phyloP scores from a whole-genome alignment of 2,888 invertebrate genomes.

The Lasioglossum leucozonium region DNA sequence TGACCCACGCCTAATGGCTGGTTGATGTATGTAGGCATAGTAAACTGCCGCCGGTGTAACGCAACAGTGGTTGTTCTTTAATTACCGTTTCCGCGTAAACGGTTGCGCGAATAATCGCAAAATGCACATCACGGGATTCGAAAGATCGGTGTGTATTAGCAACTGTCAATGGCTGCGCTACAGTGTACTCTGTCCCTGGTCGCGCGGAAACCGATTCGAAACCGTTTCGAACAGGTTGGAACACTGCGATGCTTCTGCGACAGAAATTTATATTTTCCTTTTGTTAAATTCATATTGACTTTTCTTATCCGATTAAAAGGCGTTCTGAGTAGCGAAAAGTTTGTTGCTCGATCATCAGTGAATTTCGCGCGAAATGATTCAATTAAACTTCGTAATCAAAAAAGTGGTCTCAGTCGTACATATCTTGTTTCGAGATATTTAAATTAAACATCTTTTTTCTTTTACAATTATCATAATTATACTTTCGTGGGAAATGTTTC shows the following conservation, averaged over 20 bases:
- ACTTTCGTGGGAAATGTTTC: too few relatives aligned
- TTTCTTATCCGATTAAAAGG: background rate
- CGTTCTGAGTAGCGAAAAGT: background rate
- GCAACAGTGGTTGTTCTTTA: background rate
- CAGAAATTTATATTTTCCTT: background rate
- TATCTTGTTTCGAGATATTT: too few relatives aligned
- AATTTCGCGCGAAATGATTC: background rate
- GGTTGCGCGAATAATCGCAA: background rate
- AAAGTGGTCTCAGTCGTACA: too few relatives aligned
- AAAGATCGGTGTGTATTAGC: background rate
- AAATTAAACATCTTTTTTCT: too few relatives aligned
- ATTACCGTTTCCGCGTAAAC: background rate
- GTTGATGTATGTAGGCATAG: background rate
- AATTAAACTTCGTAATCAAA: background rate
- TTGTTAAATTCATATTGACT: background rate
- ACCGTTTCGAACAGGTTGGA: background rate
- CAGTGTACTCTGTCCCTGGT: background rate
- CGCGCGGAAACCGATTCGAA: background rate
- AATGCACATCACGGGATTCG: background rate
- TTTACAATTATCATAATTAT: too few relatives aligned
- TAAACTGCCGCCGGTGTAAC: constrained; percentile 5
- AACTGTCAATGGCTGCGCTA: background rate
- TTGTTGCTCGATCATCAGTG: background rate
- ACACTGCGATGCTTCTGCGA: background rate
- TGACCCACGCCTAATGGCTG: too few relatives aligned